Conservation (phyloP, 2,888 invertebrate genomes). For the Drosophila infuscata region DNA sequence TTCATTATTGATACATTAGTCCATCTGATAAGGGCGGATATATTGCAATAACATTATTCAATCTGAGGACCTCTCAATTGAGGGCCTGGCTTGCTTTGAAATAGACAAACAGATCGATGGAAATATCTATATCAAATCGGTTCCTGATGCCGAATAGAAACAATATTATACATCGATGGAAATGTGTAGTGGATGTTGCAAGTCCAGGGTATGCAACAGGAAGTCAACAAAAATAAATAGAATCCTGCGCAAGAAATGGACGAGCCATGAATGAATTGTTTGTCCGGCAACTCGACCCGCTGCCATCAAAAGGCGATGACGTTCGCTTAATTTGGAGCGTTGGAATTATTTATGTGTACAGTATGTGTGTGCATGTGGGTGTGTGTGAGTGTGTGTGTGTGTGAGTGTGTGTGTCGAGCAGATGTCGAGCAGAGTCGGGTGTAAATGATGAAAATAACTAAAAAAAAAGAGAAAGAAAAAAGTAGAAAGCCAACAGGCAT, state of each 20-base stretch:
- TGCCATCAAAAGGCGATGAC: constrained; percentile 80
- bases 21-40: background rate
- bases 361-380: constrained; percentile 2
- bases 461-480: constrained; percentile 11
- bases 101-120: background rate
- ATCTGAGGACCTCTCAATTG: background rate
- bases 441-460: constrained; percentile 11
- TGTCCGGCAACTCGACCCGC: constrained; percentile 30
- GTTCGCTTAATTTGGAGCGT: constrained; percentile 81
- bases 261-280: constrained; percentile 22
- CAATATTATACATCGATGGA: background rate
- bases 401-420: constrained; percentile 7
- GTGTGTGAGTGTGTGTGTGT: background rate
- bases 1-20: background rate
- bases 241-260: constrained; percentile 20
- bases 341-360: constrained; percentile 74
- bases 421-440: constrained; percentile 14
- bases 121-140: background rate
- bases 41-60: background rate
- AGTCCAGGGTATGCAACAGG: constrained; percentile 33
- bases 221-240: constrained; percentile 25
- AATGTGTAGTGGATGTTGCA: background rate
- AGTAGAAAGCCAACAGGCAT: constrained; percentile 45
- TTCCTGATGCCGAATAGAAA: background rate
- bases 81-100: background rate